Conservation (phyloP, 2,113 vertebrate genomes). For the Candoia aspera region DNA sequence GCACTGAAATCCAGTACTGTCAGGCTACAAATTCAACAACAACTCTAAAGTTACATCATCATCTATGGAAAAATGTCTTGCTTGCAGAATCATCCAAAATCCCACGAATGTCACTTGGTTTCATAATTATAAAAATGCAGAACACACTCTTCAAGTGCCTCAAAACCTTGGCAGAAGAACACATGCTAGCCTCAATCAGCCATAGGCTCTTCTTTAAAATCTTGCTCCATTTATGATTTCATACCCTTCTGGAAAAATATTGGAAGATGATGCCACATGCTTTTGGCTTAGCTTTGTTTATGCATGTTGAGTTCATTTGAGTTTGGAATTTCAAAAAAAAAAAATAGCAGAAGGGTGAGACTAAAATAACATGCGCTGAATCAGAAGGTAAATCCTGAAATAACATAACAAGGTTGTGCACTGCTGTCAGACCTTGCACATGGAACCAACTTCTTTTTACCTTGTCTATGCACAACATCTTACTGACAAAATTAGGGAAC, state of each 20-base stretch:
- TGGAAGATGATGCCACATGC: neutral
- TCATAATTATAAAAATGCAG: constrained; percentile 1
- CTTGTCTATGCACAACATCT: neutral
- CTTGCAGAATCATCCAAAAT: neutral
- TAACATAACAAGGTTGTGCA: neutral
- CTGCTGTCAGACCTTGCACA: neutral
- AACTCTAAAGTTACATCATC: neutral
- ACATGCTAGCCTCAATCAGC: neutral
- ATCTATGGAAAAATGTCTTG: neutral
- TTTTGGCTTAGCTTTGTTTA: neutral
- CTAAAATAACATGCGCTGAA: neutral
- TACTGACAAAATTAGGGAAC: neutral
- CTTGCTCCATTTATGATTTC: constrained; percentile 9
- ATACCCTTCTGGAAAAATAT: constrained; percentile 7
- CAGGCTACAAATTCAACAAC: neutral
- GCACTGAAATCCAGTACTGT: neutral
- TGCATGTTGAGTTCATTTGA: neutral
- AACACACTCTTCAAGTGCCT: neutral
- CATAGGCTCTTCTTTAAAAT: neutral
- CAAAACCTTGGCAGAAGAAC: neutral
- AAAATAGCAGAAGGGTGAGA: neutral
- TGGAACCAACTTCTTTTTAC: neutral
- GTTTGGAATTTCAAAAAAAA: neutral
- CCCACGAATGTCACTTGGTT: neutral
- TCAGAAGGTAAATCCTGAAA: neutral